Percentiles rank a stretch among this genome's conserved stretches.
Evolutionary conservation across 2,888 invertebrate species (phyloP).

Genomic region (Ophion costatus): DNA sequence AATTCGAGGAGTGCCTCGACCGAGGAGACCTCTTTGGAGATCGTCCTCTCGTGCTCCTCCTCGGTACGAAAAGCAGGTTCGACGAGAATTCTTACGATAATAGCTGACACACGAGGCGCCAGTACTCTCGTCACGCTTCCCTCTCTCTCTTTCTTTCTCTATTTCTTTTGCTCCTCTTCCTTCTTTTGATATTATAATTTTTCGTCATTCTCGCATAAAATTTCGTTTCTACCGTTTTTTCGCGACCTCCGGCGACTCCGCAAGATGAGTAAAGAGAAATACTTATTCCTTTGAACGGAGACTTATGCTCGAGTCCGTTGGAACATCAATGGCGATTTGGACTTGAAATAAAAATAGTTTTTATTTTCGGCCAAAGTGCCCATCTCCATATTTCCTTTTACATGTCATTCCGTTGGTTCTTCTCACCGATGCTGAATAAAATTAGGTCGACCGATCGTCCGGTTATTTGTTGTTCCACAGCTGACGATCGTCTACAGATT

Average conservation of each 20-base stretch:
- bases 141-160: slow-evolving; percentile 17
- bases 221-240: neutral
- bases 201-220: slow-evolving; percentile 11
- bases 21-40: slow-evolving; percentile 52
- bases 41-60: slow-evolving; percentile 56
- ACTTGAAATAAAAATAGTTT: no score
- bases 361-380: neutral
- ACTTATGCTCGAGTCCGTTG: neutral
- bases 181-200: slow-evolving; percentile 14
- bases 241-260: neutral
- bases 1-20: slow-evolving; percentile 70
- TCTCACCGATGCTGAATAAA: slow-evolving; percentile 18
- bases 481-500: no score
- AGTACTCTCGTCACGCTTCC: slow-evolving; percentile 36
- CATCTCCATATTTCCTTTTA: slow-evolving; percentile 20
- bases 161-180: neutral
- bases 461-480: slow-evolving; percentile 34
- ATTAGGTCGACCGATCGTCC: slow-evolving; percentile 45
- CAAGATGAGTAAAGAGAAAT: slow-evolving; percentile 10
- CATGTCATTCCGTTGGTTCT: slow-evolving; percentile 50
- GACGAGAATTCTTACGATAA: slow-evolving; percentile 64
- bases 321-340: no score
- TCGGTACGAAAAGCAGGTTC: slow-evolving; percentile 61
- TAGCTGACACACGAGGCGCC: slow-evolving; percentile 65
- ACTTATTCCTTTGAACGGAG: neutral